These are phyloP conservation scores for Oceanites oceanicus DNA, from an alignment of 2,113 vertebrate genomes.

Conservation along the genomic window DNA sequence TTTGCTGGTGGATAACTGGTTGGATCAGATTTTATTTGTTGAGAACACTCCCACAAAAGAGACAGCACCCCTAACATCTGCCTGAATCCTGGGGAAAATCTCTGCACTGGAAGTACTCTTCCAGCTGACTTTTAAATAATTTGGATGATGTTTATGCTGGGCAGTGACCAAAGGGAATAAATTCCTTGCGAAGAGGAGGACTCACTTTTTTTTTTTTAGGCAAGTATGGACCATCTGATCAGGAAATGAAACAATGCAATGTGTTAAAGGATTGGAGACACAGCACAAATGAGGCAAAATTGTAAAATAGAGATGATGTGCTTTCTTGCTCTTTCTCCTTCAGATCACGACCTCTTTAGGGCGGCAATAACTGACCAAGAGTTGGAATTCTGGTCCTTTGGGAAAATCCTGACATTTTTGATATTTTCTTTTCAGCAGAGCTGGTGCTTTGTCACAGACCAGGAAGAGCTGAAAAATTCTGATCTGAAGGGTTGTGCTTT, in stretches of 20 bases:
- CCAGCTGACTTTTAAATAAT: background rate
- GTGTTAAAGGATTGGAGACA: background rate
- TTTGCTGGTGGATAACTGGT: background rate
- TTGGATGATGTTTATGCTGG: rapidly evolving
- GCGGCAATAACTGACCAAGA: background rate
- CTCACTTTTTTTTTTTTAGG: background rate
- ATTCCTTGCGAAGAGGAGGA: background rate
- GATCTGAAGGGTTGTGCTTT: background rate
- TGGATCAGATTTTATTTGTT: background rate
- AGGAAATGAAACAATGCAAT: background rate
- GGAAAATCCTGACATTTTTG: background rate
- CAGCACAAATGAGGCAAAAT: background rate
- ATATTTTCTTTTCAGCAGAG: background rate
- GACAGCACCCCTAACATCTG: background rate
- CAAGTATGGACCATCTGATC: background rate
- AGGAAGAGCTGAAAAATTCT: background rate
- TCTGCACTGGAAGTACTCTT: background rate
- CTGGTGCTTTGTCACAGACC: background rate
- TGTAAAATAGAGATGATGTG: background rate
- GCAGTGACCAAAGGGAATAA: background rate
- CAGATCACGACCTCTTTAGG: background rate
- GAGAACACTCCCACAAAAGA: background rate
- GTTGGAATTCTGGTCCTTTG: background rate
- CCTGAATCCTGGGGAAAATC: background rate
- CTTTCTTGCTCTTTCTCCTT: background rate